Evolutionary conservation across 2,888 invertebrate genomes (phyloP), one percentile per base, ranked within the genome.

Genomic region (Leistus spinibarbis): DNA sequence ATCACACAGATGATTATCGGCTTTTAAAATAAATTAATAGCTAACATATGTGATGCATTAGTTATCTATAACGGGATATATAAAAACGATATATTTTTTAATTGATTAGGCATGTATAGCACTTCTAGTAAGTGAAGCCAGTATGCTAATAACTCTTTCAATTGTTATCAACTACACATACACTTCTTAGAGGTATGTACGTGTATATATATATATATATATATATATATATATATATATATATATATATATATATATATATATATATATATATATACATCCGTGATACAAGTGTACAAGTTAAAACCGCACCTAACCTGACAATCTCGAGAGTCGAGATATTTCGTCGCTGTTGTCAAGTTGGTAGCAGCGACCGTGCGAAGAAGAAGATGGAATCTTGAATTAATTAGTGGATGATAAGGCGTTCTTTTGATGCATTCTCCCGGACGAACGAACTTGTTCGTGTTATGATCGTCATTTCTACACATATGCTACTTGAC

Each of bases 141-240:
- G 69, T 69, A 69, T 69, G 69, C 69, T 69, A 69, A 69, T 69
- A 40, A 69, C 24, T 69, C n/a, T 69, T 40, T 60, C 69, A 69
- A 69, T 69, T 69, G 69, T 69, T 69, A 69, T 69, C 69, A 60
- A 40, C 69, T 60, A 60, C 69, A 60, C 60, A 40, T 27, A 69
- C 27, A 7, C 27, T n/a, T n/a, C n/a, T n/a, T 27, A 9, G 23
- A 40, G 66, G 40, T 24, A 19, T 60, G 60, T n/a, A n/a, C n/a
- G n/a, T n/a, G n/a, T n/a, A n/a, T n/a, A n/a, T n/a, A n/a, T n/a
- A n/a, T n/a, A n/a, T n/a, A n/a, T n/a, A n/a, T n/a, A n/a, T n/a
- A n/a, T n/a, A n/a, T n/a, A n/a, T n/a, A n/a, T n/a, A n/a, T n/a
- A n/a, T n/a, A n/a, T n/a, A n/a, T n/a, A n/a, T n/a, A n/a, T n/a